These are phyloP conservation scores for Erythrocercus mccallii DNA, from an alignment of 2,113 vertebrate genomes.

Conservation along the genomic window DNA sequence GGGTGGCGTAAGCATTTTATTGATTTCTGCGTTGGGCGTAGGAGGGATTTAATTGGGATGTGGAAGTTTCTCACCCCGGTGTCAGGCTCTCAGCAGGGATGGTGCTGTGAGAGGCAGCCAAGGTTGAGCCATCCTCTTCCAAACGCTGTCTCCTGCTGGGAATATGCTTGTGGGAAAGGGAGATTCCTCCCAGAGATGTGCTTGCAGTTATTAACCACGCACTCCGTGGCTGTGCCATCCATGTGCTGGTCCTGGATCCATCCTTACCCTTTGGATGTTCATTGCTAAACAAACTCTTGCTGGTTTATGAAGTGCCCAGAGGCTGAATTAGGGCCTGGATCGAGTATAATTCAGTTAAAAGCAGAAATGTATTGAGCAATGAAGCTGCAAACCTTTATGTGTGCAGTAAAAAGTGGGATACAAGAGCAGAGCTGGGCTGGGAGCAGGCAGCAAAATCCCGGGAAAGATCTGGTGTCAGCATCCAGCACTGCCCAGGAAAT, in stretches of 20 bases:
- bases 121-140: not conserved
- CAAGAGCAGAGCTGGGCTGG: not conserved
- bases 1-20: not conserved
- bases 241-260: fast-evolving
- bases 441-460: not conserved
- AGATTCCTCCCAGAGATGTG: not conserved
- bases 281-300: not conserved
- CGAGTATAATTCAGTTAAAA: not conserved
- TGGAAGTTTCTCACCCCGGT: not conserved
- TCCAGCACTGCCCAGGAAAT: fast-evolving
- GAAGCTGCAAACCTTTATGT: not conserved
- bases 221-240: fast-evolving
- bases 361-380: not conserved
- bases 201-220: fast-evolving
- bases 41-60: conserved; percentile 29
- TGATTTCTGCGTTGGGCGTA: not conserved
- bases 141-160: not conserved
- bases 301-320: not conserved
- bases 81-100: conserved; percentile 14
- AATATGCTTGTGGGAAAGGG: not conserved
- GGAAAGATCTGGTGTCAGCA: not conserved
- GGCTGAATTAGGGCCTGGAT: not conserved
- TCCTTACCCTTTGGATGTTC: not conserved
- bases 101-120: not conserved
- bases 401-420: not conserved